phyloP scores from a whole-genome alignment of 2,113 vertebrate genomes.

The Glareola pratincola region DNA sequence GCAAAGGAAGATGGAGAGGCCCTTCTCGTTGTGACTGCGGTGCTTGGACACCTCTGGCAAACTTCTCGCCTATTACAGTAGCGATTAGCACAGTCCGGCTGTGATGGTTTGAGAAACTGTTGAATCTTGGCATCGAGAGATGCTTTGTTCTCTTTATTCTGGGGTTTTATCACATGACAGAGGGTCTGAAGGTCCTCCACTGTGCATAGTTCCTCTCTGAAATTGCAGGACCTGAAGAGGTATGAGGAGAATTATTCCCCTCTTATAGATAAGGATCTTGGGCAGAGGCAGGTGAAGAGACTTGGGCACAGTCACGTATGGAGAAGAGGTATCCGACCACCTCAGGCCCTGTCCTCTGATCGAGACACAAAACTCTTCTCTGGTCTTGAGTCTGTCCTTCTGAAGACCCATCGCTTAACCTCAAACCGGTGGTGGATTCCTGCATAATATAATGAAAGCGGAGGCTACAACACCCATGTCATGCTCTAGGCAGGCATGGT shows the following conservation, averaged over 20 bases:
- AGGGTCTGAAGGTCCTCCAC: not conserved
- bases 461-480: not conserved
- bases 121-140: not conserved
- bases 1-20: not conserved
- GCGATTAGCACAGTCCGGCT: not conserved
- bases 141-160: not conserved
- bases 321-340: not conserved
- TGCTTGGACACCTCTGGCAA: not conserved
- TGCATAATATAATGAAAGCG: not conserved
- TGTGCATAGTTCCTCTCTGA: not conserved
- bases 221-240: not conserved
- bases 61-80: not conserved
- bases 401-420: not conserved
- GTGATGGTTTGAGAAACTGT: not conserved
- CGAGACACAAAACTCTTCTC: not conserved
- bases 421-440: not conserved
- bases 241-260: not conserved
- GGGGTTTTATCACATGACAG: rapidly evolving
- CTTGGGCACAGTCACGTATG: rapidly evolving
- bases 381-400: not conserved
- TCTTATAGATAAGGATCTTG: not conserved
- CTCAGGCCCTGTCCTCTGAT: not conserved
- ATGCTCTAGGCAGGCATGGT: not conserved
- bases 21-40: not conserved
- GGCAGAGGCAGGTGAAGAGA: not conserved